Conservation (phyloP, 2,797 vertebrate genomes). For the Sebastiscus albofasciatus region DNA sequence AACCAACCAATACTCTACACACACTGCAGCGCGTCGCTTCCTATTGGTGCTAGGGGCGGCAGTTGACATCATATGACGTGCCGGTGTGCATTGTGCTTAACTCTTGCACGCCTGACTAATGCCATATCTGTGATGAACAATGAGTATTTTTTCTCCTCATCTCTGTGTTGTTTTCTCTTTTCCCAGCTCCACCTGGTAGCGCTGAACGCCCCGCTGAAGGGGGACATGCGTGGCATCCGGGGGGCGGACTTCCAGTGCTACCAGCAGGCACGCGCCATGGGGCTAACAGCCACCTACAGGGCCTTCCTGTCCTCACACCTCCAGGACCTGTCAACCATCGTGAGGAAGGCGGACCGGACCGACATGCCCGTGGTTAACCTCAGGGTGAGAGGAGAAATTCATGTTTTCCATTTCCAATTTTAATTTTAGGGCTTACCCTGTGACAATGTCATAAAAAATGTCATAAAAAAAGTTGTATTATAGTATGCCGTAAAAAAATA, state of each 20-base stretch:
- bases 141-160: background rate
- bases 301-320: conserved; percentile 95
- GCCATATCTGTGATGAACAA: background rate
- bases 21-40: no score
- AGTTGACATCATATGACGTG: no score
- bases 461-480: no score
- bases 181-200: conserved; percentile 92
- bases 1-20: no score
- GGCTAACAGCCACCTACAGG: conserved; percentile 90
- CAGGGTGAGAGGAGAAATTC: conserved; percentile 79
- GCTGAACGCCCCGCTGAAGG: conserved; percentile 88
- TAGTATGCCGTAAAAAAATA: no score
- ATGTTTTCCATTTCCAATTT: fast-evolving
- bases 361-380: conserved; percentile 91
- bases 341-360: conserved; percentile 88
- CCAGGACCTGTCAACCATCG: conserved; percentile 92
- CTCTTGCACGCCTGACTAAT: background rate
- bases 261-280: conserved; percentile 90
- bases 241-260: conserved; percentile 95
- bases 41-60: fast-evolving
- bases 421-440: no score
- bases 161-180: background rate
- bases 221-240: conserved; percentile 87
- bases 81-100: no score
- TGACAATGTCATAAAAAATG: no score